These are phyloP conservation scores for Holothuria leucospilota DNA, from an alignment of 53 echinoderm and acorn worm genomes.

Conservation along the genomic window DNA sequence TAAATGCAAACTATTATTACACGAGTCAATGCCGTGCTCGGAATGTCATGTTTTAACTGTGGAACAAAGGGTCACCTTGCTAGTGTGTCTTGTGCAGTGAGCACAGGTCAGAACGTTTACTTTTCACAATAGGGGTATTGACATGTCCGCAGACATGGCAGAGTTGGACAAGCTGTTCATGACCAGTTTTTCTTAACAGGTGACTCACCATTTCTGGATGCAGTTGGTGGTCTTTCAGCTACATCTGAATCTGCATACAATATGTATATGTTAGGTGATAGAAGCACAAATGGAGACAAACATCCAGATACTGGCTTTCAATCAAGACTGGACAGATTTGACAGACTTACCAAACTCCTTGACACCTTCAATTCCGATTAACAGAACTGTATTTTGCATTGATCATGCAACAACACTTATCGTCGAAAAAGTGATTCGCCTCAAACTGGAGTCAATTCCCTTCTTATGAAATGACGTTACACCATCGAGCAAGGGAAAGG, in stretches of 20 bases:
- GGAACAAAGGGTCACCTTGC: background rate
- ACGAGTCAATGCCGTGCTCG: background rate
- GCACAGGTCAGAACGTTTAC: background rate
- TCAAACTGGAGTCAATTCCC: slow-evolving; percentile 2
- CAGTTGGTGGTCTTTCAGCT: background rate
- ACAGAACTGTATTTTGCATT: slow-evolving; percentile 8
- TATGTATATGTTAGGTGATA: slow-evolving; percentile 16
- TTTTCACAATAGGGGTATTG: background rate
- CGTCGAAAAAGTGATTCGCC: background rate
- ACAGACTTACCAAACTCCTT: slow-evolving; percentile 11
- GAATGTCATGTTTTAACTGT: background rate
- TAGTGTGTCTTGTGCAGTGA: background rate
- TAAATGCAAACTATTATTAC: too few species aligned
- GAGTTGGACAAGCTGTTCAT: too few species aligned
- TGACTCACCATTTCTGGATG: background rate
- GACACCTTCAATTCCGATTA: background rate
- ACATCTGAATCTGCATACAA: background rate
- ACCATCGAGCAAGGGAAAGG: background rate
- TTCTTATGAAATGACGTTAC: background rate
- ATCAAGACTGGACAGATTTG: background rate
- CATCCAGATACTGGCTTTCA: slow-evolving; percentile 1
- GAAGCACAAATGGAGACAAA: background rate
- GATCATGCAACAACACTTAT: background rate
- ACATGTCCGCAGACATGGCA: background rate
- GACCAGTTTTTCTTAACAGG: background rate